Percentiles rank a stretch among this genome's conserved stretches.
Evolutionary conservation across 2,113 vertebrate genomes (phyloP).

Genomic region (Ranitomeya variabilis): DNA sequence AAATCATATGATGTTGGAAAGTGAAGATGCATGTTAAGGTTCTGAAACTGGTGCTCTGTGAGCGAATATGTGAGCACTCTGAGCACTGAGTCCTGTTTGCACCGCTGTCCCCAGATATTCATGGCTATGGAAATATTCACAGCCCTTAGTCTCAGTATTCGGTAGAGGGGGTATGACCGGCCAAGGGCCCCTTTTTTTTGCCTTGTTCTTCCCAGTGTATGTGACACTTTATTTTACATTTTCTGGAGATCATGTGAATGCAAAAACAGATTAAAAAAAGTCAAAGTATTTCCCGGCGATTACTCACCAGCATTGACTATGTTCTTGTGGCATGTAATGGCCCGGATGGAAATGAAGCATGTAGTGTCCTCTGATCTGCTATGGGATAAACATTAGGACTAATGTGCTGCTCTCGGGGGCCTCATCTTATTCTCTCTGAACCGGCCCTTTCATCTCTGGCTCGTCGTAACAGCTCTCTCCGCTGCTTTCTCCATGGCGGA

Average conservation of each 20-base stretch:
- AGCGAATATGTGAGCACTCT: too few relatives aligned
- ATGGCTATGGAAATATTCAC: too few relatives aligned
- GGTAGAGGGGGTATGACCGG: too few relatives aligned
- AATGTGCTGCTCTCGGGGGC: constrained; percentile 3
- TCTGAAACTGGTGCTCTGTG: too few relatives aligned
- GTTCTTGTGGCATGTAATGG: constrained; percentile 14
- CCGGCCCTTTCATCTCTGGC: constrained; percentile 20
- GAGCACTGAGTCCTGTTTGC: too few relatives aligned
- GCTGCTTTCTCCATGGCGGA: neutral
- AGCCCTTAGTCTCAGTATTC: too few relatives aligned
- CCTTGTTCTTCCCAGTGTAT: too few relatives aligned
- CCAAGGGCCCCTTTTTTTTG: too few relatives aligned
- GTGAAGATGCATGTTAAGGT: too few relatives aligned
- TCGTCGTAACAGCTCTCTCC: neutral
- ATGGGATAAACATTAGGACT: constrained; percentile 34
- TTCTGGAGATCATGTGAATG: neutral
- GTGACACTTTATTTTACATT: too few relatives aligned
- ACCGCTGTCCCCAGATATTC: too few relatives aligned
- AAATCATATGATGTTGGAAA: too few relatives aligned
- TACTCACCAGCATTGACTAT: neutral
- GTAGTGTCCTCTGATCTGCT: neutral
- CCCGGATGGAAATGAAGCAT: constrained; percentile 23
- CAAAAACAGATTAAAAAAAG: neutral
- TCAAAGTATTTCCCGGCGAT: neutral
- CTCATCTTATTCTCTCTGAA: neutral